Conservation (phyloP, 2,113 vertebrate species). For the Asarcornis scutulata region DNA sequence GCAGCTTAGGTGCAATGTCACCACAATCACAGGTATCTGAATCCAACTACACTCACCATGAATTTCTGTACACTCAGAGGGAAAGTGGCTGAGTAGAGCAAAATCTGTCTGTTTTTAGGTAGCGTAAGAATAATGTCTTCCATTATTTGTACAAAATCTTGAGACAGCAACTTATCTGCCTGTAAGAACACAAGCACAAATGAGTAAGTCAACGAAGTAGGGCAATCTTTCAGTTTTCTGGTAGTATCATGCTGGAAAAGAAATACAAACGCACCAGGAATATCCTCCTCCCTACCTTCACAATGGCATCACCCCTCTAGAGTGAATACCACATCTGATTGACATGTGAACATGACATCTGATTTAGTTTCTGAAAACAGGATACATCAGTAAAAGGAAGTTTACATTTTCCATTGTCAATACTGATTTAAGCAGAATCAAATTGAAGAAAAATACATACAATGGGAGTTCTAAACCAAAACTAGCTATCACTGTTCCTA, state of each 20-base stretch:
- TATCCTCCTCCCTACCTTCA: background rate
- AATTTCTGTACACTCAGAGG: slow-evolving; percentile 99
- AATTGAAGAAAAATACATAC: background rate
- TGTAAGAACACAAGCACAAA: slow-evolving; percentile 59
- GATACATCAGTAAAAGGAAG: background rate
- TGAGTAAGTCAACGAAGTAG: background rate
- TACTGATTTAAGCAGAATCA: background rate
- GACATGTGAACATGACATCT: background rate
- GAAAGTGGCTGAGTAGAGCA: slow-evolving; percentile 98
- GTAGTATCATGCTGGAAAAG: background rate
- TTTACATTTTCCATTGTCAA: background rate
- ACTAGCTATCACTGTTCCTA: background rate
- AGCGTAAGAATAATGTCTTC: slow-evolving; percentile 96
- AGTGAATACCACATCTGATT: background rate
- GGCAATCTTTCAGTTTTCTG: background rate
- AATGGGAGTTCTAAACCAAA: background rate
- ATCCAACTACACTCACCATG: slow-evolving; percentile 83
- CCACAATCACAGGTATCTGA: accelerated
- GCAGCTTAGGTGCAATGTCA: accelerated
- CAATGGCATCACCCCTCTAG: background rate
- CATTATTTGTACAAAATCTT: slow-evolving; percentile 99
- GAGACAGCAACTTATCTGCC: slow-evolving; percentile 98
- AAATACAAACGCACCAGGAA: too few relatives aligned
- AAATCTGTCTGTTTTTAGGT: slow-evolving; percentile 97
- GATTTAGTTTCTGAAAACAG: background rate